phyloP scores from a whole-genome alignment of 2,113 vertebrate species.

The Uria lomvia region DNA sequence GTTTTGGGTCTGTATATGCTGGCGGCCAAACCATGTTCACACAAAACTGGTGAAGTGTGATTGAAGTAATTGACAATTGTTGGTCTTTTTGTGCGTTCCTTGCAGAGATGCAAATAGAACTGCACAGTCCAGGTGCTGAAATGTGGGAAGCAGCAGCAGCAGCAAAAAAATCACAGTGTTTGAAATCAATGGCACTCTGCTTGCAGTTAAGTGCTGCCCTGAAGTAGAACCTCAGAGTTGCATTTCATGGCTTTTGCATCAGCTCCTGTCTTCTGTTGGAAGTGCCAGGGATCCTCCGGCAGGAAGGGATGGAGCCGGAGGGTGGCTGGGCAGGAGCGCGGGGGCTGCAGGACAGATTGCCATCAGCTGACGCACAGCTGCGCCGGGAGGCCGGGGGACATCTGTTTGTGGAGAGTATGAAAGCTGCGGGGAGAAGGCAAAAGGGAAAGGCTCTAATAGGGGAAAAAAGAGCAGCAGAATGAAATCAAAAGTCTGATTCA shows the following conservation, averaged over 20 bases:
- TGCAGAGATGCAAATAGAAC: background rate
- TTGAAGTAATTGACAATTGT: background rate
- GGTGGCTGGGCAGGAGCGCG: background rate
- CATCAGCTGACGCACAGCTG: background rate
- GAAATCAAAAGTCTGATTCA: background rate
- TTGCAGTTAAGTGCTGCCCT: background rate
- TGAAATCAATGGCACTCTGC: background rate
- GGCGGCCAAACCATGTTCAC: background rate
- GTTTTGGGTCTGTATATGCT: background rate
- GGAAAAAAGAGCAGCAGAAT: background rate
- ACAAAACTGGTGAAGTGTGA: background rate
- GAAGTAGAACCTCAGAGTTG: background rate
- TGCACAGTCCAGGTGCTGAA: background rate
- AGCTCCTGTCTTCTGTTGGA: background rate
- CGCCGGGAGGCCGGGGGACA: background rate
- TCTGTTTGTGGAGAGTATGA: background rate
- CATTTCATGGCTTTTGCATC: background rate
- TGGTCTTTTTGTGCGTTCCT: background rate
- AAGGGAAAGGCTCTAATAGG: background rate
- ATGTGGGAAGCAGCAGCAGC: background rate
- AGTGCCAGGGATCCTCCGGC: background rate
- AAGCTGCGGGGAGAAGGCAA: background rate
- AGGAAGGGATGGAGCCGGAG: background rate
- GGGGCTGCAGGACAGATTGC: background rate
- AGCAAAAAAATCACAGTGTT: fast-evolving